Conservation (phyloP, 2,113 vertebrate species). For the Corydoras maculifer region DNA sequence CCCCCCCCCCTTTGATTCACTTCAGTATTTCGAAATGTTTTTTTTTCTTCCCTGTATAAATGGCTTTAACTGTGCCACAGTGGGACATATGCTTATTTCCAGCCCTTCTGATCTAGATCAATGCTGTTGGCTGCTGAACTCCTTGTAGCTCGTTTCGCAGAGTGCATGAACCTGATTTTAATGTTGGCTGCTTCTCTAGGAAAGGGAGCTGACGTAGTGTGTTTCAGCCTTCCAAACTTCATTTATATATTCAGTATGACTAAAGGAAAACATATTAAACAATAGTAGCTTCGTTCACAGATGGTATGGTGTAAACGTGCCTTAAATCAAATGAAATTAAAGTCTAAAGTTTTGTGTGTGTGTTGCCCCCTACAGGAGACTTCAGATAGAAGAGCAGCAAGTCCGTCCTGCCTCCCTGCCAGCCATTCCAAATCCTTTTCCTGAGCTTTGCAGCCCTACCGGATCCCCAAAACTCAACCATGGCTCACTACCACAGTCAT, state of each 20-base stretch:
- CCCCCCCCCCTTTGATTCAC: slow-evolving; percentile 15
- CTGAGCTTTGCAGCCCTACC: slow-evolving; percentile 82
- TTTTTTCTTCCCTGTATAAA: slow-evolving; percentile 23
- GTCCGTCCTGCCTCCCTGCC: slow-evolving; percentile 85
- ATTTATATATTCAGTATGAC: slow-evolving; percentile 29
- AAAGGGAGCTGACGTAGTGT: neutral
- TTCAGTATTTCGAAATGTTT: neutral
- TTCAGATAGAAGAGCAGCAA: slow-evolving; percentile 83
- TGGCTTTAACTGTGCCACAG: slow-evolving; percentile 13
- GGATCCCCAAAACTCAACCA: slow-evolving; percentile 78
- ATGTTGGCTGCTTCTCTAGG: neutral
- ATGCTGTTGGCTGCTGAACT: slow-evolving; percentile 26
- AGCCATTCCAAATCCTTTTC: slow-evolving; percentile 94
- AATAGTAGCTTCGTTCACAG: no score
- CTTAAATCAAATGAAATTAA: no score
- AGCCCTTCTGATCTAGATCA: slow-evolving; percentile 38
- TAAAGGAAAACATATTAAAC: no score
- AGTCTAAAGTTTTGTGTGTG: slow-evolving; percentile 15
- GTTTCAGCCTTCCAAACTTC: slow-evolving; percentile 8
- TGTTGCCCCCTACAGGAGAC: slow-evolving; percentile 70
- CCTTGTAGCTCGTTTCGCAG: neutral
- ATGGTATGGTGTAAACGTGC: no score
- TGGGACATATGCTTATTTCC: slow-evolving; percentile 33
- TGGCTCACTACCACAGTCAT: slow-evolving; percentile 67
- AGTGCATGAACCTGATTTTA: slow-evolving; percentile 24